Evolutionary conservation across 2,888 invertebrate genomes (phyloP).

Genomic region (Cantharis flavilabris): DNA sequence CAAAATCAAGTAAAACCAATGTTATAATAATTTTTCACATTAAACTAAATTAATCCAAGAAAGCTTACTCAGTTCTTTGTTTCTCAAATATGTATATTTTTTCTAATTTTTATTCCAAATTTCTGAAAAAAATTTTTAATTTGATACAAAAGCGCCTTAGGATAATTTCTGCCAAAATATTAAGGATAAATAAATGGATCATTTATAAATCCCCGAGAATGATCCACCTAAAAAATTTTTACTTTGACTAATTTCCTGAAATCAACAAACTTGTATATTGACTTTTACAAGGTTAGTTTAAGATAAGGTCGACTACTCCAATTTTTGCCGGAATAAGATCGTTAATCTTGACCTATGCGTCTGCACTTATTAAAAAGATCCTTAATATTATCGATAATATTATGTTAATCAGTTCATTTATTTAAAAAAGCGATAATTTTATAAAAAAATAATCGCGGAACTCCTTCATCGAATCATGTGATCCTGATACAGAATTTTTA

Average conservation of each 20-base stretch:
- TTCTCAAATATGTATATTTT: no score
- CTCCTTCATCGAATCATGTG: neutral
- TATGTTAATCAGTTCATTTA: neutral
- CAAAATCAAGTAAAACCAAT: no score
- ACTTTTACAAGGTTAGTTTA: neutral
- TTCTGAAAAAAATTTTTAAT: no score
- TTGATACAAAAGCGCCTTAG: no score
- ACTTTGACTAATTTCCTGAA: neutral
- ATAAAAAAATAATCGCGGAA: neutral
- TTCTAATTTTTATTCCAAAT: no score
- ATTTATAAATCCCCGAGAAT: no score
- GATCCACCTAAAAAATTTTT: no score
- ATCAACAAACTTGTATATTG: neutral
- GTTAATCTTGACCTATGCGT: neutral
- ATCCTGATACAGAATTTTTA: neutral
- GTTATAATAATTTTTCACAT: no score
- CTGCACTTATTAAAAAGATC: neutral
- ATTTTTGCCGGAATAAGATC: neutral
- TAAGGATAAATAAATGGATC: no score
- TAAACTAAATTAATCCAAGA: no score
- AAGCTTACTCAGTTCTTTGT: no score
- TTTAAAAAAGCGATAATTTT: neutral
- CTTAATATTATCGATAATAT: neutral
- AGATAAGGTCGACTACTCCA: neutral
- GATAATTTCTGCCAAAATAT: no score